Evolutionary conservation across 2,113 vertebrate species (phyloP).

Genomic region (Stigmatopora argus): DNA sequence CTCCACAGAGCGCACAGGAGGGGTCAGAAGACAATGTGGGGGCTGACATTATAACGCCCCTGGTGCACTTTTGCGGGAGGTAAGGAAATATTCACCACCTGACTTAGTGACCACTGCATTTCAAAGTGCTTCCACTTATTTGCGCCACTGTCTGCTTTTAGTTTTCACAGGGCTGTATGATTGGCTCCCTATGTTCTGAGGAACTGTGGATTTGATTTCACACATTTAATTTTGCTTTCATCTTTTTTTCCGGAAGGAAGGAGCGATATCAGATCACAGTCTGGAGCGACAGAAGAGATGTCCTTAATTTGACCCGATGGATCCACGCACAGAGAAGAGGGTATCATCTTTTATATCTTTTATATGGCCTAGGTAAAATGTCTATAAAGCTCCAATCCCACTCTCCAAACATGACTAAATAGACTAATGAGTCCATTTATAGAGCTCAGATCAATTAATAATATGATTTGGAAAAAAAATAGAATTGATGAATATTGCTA

Average conservation of each 20-base stretch:
- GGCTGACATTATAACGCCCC: constrained; percentile 45
- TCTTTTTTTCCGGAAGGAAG: constrained; percentile 50
- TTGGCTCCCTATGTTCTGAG: constrained; percentile 41
- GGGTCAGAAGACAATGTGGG: constrained; percentile 32
- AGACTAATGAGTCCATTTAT: not conserved
- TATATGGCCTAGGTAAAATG: constrained; percentile 1
- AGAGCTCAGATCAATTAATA: not conserved
- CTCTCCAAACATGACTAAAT: not conserved
- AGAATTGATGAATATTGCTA: not conserved
- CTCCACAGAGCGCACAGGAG: constrained; percentile 30
- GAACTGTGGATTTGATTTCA: constrained; percentile 36
- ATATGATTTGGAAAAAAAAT: no score
- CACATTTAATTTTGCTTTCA: constrained; percentile 32
- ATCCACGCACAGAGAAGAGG: constrained; percentile 11
- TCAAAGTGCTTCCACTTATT: constrained; percentile 51
- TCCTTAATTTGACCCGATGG: constrained; percentile 41
- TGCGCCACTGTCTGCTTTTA: constrained; percentile 15
- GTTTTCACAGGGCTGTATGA: constrained; percentile 35
- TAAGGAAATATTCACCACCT: constrained; percentile 28
- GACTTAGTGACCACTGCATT: constrained; percentile 50
- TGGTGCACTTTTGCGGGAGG: constrained; percentile 22
- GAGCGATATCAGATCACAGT: constrained; percentile 30
- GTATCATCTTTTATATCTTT: constrained; percentile 18
- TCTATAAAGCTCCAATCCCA: not conserved
- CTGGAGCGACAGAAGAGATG: constrained; percentile 28